phyloP scores from a whole-genome alignment of 2,797 vertebrate species.

The Protonibea diacanthus region DNA sequence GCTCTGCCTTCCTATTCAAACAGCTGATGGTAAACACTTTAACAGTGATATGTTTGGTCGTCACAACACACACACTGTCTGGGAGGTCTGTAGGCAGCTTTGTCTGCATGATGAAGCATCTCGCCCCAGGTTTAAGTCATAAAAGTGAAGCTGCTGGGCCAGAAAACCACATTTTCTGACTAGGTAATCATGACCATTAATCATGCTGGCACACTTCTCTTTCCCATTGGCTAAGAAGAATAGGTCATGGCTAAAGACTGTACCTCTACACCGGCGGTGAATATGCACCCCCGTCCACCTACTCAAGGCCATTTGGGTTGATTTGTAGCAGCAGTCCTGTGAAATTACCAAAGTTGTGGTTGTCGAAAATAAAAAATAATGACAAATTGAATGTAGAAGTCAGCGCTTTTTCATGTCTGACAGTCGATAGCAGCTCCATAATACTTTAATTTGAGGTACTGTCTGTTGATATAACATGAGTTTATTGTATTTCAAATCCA shows the following conservation, averaged over 20 bases:
- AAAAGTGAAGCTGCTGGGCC: conserved; percentile 86
- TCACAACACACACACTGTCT: conserved; percentile 55
- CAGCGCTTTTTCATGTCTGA: conserved; percentile 21
- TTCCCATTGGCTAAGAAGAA: conserved; percentile 81
- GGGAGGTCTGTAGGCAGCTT: conserved; percentile 61
- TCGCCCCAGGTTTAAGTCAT: conserved; percentile 86
- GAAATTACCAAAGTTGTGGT: conserved; percentile 69
- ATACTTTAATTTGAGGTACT: conserved; percentile 5
- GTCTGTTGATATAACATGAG: neutral
- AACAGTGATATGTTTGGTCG: conserved; percentile 64
- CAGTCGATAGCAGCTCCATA: conserved; percentile 12
- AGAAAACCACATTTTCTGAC: conserved; percentile 89
- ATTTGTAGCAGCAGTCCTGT: conserved; percentile 61
- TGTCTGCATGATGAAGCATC: conserved; percentile 77
- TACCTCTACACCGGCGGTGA: conserved; percentile 56
- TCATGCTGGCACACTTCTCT: conserved; percentile 81
- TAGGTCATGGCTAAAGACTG: conserved; percentile 81
- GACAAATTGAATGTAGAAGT: conserved; percentile 47
- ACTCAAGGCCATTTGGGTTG: conserved; percentile 71
- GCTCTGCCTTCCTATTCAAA: conserved; percentile 48
- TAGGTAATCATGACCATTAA: conserved; percentile 92
- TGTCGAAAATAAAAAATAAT: conserved; percentile 51
- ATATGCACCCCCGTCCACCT: conserved; percentile 60
- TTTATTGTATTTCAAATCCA: conserved; percentile 2
- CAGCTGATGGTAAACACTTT: conserved; percentile 62